A percentile compares a stretch with the other conserved stretches of the same genome.
phyloP scores from a whole-genome alignment of 1,140 invertebrate genomes.

The Drosophila tsacasi region DNA sequence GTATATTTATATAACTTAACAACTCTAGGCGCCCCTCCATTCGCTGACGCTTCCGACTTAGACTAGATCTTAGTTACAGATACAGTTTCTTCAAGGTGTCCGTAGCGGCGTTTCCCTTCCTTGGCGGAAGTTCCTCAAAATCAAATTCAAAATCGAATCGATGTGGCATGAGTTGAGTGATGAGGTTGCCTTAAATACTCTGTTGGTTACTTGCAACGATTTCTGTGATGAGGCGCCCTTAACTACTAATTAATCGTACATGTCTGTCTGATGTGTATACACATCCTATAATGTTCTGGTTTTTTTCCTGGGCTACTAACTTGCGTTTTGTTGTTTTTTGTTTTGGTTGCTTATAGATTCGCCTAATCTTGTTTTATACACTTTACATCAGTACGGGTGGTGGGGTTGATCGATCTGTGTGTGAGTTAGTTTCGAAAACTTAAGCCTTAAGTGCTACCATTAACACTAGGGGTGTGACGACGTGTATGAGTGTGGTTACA shows the following conservation, averaged over 20 bases:
- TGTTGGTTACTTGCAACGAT: constrained; percentile 1
- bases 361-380: constrained; percentile 51
- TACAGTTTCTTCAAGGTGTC: constrained; percentile 72
- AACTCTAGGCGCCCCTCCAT: constrained; percentile 10
- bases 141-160: constrained; percentile 41
- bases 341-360: constrained; percentile 4
- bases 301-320: constrained; percentile 55
- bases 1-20: constrained; percentile 29
- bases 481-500: constrained; percentile 15
- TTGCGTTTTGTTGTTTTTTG: constrained; percentile 13
- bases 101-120: constrained; percentile 74
- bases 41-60: constrained; percentile 38
- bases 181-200: not conserved
- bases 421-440: constrained; percentile 47
- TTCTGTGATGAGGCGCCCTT: constrained; percentile 24
- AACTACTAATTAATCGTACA: constrained; percentile 31
- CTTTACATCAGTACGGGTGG: constrained; percentile 66
- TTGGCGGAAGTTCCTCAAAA: constrained; percentile 49
- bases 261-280: not conserved
- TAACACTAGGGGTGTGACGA: constrained; percentile 14
- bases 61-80: constrained; percentile 49
- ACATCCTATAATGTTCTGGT: constrained; percentile 17
- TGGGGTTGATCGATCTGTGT: constrained; percentile 51
- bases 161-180: constrained; percentile 14
- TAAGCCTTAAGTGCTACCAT: constrained; percentile 34